Conservation (phyloP, 2,888 invertebrate genomes). For the Maniola hyperantus region DNA sequence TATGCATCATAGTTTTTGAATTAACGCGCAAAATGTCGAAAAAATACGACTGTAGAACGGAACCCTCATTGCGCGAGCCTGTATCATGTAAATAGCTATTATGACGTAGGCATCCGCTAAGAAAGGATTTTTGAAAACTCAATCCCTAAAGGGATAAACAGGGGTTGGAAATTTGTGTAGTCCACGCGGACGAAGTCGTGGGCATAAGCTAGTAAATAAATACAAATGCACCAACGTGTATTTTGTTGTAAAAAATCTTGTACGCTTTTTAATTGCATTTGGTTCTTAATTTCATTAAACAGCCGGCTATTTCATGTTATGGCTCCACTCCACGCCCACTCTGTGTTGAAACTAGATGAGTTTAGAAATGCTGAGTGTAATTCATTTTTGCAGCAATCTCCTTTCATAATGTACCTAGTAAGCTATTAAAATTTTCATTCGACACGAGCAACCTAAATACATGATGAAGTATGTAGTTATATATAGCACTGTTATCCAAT, state of each 20-base stretch:
- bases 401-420: constrained; percentile 23
- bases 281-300: constrained; percentile 18
- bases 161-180: too few species aligned
- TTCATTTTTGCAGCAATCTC: constrained; percentile 15
- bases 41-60: too few species aligned
- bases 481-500: neutral
- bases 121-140: too few species aligned
- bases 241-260: constrained; percentile 1
- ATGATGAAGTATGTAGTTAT: neutral
- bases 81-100: too few species aligned
- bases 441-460: neutral
- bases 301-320: constrained; percentile 21
- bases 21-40: too few species aligned
- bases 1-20: too few species aligned
- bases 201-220: too few species aligned
- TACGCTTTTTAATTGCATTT: neutral
- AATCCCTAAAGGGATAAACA: too few species aligned
- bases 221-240: neutral
- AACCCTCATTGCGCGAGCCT: too few species aligned
- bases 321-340: constrained; percentile 25
- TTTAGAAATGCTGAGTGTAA: constrained; percentile 28
- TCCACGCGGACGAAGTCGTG: too few species aligned
- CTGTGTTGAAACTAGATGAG: constrained; percentile 29
- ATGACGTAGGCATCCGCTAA: too few species aligned
- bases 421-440: constrained; percentile 11